phyloP scores from a whole-genome alignment of 2,113 vertebrate species.

The Sinosuthora webbiana region DNA sequence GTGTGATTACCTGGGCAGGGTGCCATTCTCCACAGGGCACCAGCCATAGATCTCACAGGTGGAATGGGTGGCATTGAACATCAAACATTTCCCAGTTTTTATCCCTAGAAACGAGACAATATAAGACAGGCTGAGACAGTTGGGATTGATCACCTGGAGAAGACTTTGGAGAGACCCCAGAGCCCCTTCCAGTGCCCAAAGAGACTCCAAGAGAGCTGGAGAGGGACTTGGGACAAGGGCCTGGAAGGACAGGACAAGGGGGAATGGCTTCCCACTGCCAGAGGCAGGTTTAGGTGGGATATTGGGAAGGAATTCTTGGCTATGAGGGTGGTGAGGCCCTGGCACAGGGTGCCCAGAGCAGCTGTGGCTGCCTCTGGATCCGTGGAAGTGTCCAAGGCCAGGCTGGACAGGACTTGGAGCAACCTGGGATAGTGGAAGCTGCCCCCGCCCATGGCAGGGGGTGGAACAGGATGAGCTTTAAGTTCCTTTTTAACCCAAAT shows the following conservation, averaged over 20 bases:
- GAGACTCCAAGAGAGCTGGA: neutral
- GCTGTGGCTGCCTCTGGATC: neutral
- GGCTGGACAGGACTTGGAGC: neutral
- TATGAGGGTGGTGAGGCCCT: fast-evolving
- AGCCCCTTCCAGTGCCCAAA: neutral
- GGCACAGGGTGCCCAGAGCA: neutral
- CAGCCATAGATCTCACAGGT: constrained; percentile 78
- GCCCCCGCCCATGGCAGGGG: neutral
- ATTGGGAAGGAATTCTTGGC: neutral
- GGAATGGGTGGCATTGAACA: constrained; percentile 54
- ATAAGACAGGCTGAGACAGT: neutral
- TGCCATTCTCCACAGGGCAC: constrained; percentile 73
- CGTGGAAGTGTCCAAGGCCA: neutral
- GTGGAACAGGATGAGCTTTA: neutral
- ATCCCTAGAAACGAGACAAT: constrained; percentile 65
- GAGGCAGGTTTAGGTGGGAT: neutral
- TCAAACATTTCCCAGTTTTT: constrained; percentile 74
- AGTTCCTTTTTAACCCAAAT: neutral
- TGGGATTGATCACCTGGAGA: neutral
- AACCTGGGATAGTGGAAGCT: neutral
- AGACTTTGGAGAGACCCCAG: neutral
- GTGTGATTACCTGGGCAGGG: constrained; percentile 33
- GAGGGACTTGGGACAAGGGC: neutral
- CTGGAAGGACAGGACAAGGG: neutral
- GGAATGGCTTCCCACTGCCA: neutral